A percentile compares a stretch with the other conserved stretches of the same genome.
Evolutionary conservation across 2,888 invertebrate genomes (phyloP).

Genomic region (Drosophila anomelani): DNA sequence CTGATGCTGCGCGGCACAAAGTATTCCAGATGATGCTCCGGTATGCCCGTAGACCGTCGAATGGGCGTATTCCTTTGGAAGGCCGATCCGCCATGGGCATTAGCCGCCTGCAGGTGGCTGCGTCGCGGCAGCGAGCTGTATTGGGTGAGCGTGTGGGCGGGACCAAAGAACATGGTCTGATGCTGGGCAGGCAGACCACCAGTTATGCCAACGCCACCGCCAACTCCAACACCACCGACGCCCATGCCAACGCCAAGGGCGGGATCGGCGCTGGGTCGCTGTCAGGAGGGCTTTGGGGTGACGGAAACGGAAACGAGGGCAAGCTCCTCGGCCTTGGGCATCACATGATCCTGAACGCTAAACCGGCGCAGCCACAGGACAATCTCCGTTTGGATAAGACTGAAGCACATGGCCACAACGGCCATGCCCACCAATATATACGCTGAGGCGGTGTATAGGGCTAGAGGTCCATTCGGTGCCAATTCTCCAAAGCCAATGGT

Average conservation of each 20-base stretch:
- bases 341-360: slow-evolving; percentile 83
- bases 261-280: slow-evolving; percentile 84
- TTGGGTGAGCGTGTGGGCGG: slow-evolving; percentile 85
- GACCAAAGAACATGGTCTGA: slow-evolving; percentile 83
- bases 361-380: slow-evolving; percentile 85
- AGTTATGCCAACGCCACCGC: neutral
- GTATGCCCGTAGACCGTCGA: slow-evolving; percentile 87
- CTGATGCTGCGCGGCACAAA: slow-evolving; percentile 93
- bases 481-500: slow-evolving; percentile 94
- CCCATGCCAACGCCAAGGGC: slow-evolving; percentile 71
- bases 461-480: slow-evolving; percentile 89
- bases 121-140: slow-evolving; percentile 87
- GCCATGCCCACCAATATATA: slow-evolving; percentile 94
- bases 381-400: slow-evolving; percentile 92
- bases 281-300: slow-evolving; percentile 87
- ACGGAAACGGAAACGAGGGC: slow-evolving; percentile 86
- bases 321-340: slow-evolving; percentile 85
- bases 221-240: neutral
- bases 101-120: slow-evolving; percentile 56
- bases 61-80: slow-evolving; percentile 89
- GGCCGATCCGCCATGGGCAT: slow-evolving; percentile 59
- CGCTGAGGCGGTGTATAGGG: slow-evolving; percentile 91
- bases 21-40: slow-evolving; percentile 90
- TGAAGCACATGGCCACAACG: slow-evolving; percentile 94
- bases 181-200: slow-evolving; percentile 70